Conservation (phyloP, 2,888 invertebrate genomes). For the Electrophaes corylata region DNA sequence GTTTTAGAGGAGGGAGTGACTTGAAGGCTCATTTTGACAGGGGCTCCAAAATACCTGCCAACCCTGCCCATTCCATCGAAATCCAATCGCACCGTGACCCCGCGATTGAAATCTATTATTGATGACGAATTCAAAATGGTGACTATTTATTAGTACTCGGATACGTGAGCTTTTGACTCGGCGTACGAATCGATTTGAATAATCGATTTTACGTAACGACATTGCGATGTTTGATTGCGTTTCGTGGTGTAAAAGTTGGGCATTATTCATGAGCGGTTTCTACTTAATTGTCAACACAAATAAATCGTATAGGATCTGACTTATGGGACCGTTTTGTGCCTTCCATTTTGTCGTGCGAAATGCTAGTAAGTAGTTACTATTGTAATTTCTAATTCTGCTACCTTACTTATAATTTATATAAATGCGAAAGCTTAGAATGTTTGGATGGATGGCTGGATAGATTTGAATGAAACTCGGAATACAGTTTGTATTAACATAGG, state of each 20-base stretch:
- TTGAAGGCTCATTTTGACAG: not conserved
- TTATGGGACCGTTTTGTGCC: not conserved
- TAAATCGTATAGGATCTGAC: not conserved
- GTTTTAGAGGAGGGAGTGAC: not conserved
- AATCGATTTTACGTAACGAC: conserved; percentile 40
- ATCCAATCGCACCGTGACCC: conserved; percentile 56
- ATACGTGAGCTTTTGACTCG: conserved; percentile 51
- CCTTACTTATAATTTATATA: too few relatives aligned
- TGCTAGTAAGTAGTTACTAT: not conserved
- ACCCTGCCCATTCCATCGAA: conserved; percentile 31
- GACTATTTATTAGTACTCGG: conserved; percentile 59
- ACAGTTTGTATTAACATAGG: too few relatives aligned
- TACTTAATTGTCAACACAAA: conserved; percentile 2
- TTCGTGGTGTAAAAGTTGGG: conserved; percentile 30
- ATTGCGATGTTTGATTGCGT: conserved; percentile 32
- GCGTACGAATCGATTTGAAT: conserved; percentile 48
- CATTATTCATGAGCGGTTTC: conserved; percentile 27
- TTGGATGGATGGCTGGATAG: too few relatives aligned
- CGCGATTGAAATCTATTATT: conserved; percentile 64
- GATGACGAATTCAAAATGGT: conserved; percentile 60
- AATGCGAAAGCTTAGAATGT: too few relatives aligned
- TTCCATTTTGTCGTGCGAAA: not conserved
- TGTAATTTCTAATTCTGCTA: not conserved
- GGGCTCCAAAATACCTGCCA: not conserved
- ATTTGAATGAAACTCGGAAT: too few relatives aligned